phyloP scores from a whole-genome alignment of 2,797 vertebrate species.

The Anguilla pacifica region DNA sequence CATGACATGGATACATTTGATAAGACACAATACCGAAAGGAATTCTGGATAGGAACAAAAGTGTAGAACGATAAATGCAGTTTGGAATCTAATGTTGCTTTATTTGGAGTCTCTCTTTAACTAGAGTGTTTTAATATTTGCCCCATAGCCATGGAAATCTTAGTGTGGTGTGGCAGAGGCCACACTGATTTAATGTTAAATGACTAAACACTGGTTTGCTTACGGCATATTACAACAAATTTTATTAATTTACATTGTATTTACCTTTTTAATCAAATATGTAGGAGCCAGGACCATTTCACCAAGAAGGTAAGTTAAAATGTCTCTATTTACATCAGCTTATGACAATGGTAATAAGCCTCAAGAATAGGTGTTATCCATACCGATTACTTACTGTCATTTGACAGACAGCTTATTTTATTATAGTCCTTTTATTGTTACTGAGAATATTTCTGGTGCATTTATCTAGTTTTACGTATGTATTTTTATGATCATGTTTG shows the following conservation, averaged over 20 bases:
- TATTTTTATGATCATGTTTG: no score
- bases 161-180: not conserved
- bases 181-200: not conserved
- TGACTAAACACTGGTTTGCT: not conserved
- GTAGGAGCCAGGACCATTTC: slow-evolving; percentile 9
- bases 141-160: not conserved
- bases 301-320: slow-evolving; percentile 25
- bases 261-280: not conserved
- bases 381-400: not conserved
- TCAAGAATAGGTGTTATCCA: not conserved
- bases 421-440: not conserved
- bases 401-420: not conserved
- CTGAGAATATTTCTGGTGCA: not conserved
- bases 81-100: not conserved
- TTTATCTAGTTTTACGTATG: no score
- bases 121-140: not conserved
- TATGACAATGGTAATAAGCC: not conserved
- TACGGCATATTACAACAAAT: not conserved
- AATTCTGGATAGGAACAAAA: no score
- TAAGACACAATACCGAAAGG: no score
- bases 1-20: no score
- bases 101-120: no score
- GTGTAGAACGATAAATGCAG: no score
- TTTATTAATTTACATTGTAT: not conserved
- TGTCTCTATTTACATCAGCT: not conserved